phyloP scores from a whole-genome alignment of 2,888 invertebrate species.

The Erebia palarica region DNA sequence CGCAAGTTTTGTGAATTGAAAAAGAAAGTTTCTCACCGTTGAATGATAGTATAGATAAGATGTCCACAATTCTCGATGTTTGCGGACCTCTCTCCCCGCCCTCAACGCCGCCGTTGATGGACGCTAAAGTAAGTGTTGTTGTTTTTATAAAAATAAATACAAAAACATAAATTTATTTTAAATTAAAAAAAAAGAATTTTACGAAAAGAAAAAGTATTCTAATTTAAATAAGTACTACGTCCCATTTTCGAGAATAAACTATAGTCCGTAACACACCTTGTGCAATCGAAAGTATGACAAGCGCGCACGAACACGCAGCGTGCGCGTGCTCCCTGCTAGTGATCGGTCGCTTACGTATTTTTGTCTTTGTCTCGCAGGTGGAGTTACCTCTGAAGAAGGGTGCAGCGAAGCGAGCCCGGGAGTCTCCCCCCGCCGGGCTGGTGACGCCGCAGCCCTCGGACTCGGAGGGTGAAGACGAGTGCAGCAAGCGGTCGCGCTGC shows the following conservation, averaged over 20 bases:
- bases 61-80: constrained; percentile 75
- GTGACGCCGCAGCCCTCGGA: constrained; percentile 94
- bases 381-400: constrained; percentile 73
- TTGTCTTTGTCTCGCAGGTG: constrained; percentile 74
- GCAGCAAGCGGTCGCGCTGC: constrained; percentile 69
- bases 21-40: constrained; percentile 68
- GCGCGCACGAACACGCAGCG: constrained; percentile 69
- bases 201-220: not conserved
- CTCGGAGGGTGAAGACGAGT: constrained; percentile 88
- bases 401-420: constrained; percentile 64
- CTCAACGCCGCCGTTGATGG: constrained; percentile 86
- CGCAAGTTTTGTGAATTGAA: constrained; percentile 77
- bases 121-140: constrained; percentile 76
- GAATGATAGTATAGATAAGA: constrained; percentile 66
- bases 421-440: constrained; percentile 66
- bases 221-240: not conserved
- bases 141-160: constrained; percentile 40
- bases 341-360: constrained; percentile 72
- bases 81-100: constrained; percentile 86
- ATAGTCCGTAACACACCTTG: constrained; percentile 48
- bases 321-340: constrained; percentile 67
- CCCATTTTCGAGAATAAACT: constrained; percentile 30
- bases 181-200: constrained; percentile 3
- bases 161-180: constrained; percentile 28
- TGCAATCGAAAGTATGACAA: constrained; percentile 69